These are phyloP conservation scores for Monodelphis domestica DNA, from an alignment of 2,797 vertebrate genomes.

Conservation along the genomic window DNA sequence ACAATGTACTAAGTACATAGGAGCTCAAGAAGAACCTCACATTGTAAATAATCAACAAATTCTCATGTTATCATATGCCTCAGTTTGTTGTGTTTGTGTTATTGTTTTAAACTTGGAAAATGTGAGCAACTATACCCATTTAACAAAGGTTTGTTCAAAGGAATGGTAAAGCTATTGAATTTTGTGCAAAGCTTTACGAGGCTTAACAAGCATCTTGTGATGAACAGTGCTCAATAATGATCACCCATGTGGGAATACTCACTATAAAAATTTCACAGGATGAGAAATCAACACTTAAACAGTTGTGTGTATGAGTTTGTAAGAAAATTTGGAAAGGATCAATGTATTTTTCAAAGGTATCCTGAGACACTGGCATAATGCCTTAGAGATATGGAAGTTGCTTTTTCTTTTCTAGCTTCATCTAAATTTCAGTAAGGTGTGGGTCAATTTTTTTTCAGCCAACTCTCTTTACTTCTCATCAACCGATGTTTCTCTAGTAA, in stretches of 20 bases:
- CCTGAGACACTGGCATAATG: background rate
- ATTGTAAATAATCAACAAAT: background rate
- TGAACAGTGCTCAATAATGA: background rate
- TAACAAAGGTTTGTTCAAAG: background rate
- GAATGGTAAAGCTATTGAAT: background rate
- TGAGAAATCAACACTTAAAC: background rate
- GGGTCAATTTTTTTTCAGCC: background rate
- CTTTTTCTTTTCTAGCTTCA: slow-evolving; percentile 10
- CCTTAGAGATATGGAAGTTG: background rate
- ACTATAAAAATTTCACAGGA: background rate
- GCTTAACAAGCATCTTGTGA: background rate
- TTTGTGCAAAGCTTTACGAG: background rate
- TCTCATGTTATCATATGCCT: background rate
- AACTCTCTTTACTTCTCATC: slow-evolving; percentile 14
- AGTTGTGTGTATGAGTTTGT: background rate
- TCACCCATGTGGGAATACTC: background rate
- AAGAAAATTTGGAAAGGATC: background rate
- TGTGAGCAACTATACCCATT: background rate
- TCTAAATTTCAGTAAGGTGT: background rate
- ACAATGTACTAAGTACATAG: background rate
- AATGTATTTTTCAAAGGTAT: slow-evolving; percentile 1
- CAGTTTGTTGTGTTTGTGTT: background rate
- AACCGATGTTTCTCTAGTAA: slow-evolving; percentile 38
- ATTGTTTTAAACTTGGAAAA: background rate
- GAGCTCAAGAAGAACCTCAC: background rate